Evolutionary conservation across 2,797 vertebrate genomes (phyloP).

Genomic region (Miichthys miiuy): DNA sequence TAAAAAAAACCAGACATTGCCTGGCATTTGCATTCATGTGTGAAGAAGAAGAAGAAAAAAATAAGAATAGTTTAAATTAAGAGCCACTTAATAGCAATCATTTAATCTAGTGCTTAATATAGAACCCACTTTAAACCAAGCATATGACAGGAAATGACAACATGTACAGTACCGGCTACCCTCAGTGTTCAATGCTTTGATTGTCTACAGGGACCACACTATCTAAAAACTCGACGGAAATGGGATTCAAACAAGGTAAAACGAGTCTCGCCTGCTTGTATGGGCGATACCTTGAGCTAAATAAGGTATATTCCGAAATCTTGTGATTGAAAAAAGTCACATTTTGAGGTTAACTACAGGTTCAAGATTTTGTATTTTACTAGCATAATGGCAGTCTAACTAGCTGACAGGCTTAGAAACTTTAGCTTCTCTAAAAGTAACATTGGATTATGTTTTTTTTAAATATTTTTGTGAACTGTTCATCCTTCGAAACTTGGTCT

Average conservation of each 20-base stretch:
- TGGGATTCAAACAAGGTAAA: neutral
- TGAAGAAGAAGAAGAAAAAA: neutral
- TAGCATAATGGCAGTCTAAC: conserved; percentile 47
- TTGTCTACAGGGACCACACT: conserved; percentile 71
- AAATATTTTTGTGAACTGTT: neutral
- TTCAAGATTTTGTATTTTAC: neutral
- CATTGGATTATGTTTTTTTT: neutral
- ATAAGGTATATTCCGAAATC: conserved; percentile 1
- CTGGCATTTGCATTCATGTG: conserved; percentile 41
- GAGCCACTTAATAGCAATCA: conserved; percentile 21
- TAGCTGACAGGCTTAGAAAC: conserved; percentile 37
- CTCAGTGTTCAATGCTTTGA: conserved; percentile 59
- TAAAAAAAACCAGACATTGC: conserved; percentile 2
- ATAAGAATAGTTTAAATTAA: neutral
- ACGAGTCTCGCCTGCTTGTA: neutral
- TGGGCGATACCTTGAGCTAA: conserved; percentile 1
- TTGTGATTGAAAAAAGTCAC: neutral
- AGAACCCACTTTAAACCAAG: conserved; percentile 33
- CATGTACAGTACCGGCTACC: conserved; percentile 45
- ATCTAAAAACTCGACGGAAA: conserved; percentile 30
- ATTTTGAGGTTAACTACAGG: neutral
- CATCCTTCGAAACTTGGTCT: neutral
- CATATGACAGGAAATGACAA: conserved; percentile 51
- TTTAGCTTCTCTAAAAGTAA: neutral
- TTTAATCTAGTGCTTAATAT: conserved; percentile 37